Base-by-base conservation (phyloP, 2,797 vertebrate genomes). In the Helicolenus hilgendorfi region DNA sequence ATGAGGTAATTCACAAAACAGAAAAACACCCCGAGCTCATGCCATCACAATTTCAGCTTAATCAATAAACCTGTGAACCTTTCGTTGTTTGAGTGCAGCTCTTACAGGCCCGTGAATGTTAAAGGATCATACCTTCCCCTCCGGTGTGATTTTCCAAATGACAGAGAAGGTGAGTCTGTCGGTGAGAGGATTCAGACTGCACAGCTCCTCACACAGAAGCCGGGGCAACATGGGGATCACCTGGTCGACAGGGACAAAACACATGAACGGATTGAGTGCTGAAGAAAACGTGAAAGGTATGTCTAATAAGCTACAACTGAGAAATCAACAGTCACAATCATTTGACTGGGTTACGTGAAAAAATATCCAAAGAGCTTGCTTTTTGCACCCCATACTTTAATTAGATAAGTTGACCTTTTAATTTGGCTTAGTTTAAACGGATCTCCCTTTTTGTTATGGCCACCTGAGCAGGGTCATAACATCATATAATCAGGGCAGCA, bases 111-210 rank as follows among this genome's bases (percentile, higher is more conserved):
- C 2, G 24, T 72, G 22, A 26, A 22, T 55, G 64, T 71, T 13
- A 18, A 68, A 33, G 7, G 14, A 11, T 29, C 72, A 6, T 97
- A 99, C 99, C 98, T 99, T 99, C 87, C 99, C 99, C 95, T 98
- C 94, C 0, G 98, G 97, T 82, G 98, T 98, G 83, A 99, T 83
- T 6, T 95, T 99, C 99, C 99, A 99, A 91, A 99, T 98, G 90
- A 99, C 98, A 0, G 99, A 99, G 96, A 99, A 99, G 0, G 99
- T 98, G 82, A 99, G 97, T 68, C 98, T 97, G 93, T 99, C 98
- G 0, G 72, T 96, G 96, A 98, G 98, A 87, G 99, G 99, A 82
- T 99, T 99, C 88, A 99, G 97, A 90, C 99, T 99, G 97, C 99
- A 99, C 73, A 99, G 96, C 91, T 99, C 98, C 92, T 99, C 99